Evolutionary conservation across 2,888 invertebrate species (phyloP), one percentile per base, ranked within the genome.

Genomic region (Lycocerus yunnanus): DNA sequence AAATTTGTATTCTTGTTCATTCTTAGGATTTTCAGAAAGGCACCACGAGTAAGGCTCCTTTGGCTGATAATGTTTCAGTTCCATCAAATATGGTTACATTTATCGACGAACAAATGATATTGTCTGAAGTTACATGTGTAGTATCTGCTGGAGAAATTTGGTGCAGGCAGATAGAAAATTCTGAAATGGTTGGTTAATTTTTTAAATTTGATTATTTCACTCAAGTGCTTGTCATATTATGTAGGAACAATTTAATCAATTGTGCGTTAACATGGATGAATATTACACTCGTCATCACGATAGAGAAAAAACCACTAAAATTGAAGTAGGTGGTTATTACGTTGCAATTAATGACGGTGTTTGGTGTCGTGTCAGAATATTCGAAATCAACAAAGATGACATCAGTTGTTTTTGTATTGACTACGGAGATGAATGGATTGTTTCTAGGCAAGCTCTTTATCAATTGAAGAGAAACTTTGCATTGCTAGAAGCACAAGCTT

Each of bases 401-500:
- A 82, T 85, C 8, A 80, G 81, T 59, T 93, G 93, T 69, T 93
- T 93, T 80, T 91, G 94, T 77, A 92, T 95, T 10, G 95, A 95
- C 85, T 91, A 90, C 78, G 95, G 95, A 0, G 94, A 93, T 79
- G 92, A 91, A 76, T 92, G 91, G 66, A 84, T 85, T 14, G 89
- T 93, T 18, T 80, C 87, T 4, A 85, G 89, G 11, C 84, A 88
- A 20, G 88, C 89, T 74, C 88, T 95, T 20, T 91, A 89, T 79
- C 88, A 89, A 20, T 88, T 93, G 68, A 90, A 91, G 74, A 88
- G 90, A 0, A 89, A 90, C 75, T 95, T 94, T 82, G 89, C 92
- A 11, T 86, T 85, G 68, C 85, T 93, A 16, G 91, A 94, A 14
- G 91, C 93, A 0, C 95, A 95, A 91, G 94, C 93, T 18, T 89